These are phyloP conservation scores for Capitulum mitella DNA, from an alignment of 2,888 invertebrate genomes.

Conservation along the genomic window DNA sequence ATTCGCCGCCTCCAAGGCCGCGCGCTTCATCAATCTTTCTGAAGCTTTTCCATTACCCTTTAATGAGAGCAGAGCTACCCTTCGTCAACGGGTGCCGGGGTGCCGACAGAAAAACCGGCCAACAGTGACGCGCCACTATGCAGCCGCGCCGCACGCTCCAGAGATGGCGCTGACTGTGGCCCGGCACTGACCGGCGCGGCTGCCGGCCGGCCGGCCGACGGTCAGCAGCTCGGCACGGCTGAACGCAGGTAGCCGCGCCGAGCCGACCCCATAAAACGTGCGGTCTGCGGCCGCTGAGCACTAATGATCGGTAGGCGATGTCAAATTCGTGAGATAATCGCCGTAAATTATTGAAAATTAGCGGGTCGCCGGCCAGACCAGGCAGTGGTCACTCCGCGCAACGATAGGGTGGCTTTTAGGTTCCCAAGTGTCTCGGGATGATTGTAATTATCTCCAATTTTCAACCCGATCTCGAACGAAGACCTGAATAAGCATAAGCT, in stretches of 20 bases:
- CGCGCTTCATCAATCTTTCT: slow-evolving; percentile 20
- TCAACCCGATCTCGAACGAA: not conserved
- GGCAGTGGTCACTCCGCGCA: slow-evolving; percentile 5
- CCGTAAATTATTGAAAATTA: slow-evolving; percentile 18
- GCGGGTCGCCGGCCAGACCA: not conserved
- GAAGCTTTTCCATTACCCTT: slow-evolving; percentile 25
- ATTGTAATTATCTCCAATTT: slow-evolving; percentile 7
- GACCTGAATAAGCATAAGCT: slow-evolving; percentile 18
- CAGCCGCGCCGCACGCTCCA: not conserved
- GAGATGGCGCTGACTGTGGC: not conserved
- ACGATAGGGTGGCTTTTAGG: not conserved
- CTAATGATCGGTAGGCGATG: not conserved
- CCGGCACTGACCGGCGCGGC: not conserved
- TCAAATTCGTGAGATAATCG: slow-evolving; percentile 16
- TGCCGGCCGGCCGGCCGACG: not conserved
- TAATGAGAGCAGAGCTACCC: slow-evolving; percentile 21
- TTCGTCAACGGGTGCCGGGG: slow-evolving; percentile 19
- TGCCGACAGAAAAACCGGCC: slow-evolving; percentile 12
- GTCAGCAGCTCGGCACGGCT: not conserved
- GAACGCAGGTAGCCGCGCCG: not conserved
- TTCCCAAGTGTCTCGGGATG: not conserved
- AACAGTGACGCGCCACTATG: not conserved
- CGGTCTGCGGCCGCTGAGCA: not conserved
- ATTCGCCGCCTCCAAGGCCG: slow-evolving; percentile 17
- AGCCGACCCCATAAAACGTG: not conserved